Percentiles rank a stretch among this genome's conserved stretches.
These are phyloP conservation scores for Zaprionus ghesquierei DNA, from an alignment of 1,140 invertebrate species.

Conservation along the genomic window DNA sequence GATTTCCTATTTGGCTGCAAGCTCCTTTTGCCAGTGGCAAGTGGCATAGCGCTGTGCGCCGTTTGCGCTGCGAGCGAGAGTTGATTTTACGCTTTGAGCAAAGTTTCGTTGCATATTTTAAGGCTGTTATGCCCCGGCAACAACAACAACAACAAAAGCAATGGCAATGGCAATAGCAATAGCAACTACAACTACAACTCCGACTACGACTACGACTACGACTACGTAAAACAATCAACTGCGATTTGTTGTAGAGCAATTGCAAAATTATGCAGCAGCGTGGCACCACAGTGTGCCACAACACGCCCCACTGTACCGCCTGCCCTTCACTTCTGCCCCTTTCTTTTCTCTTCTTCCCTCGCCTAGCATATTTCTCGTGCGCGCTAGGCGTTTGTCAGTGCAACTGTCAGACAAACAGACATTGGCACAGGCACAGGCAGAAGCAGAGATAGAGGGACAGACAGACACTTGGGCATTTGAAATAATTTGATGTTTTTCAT, in stretches of 20 bases:
- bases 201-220: conserved; percentile 15
- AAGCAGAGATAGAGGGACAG: conserved; percentile 14
- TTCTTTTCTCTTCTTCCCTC: not conserved
- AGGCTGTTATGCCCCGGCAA: conserved; percentile 61
- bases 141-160: not conserved
- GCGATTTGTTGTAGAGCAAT: conserved; percentile 79
- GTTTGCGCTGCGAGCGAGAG: conserved; percentile 22
- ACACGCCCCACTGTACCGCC: not conserved
- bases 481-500: conserved; percentile 81
- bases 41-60: conserved; percentile 63
- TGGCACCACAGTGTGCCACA: conserved; percentile 13
- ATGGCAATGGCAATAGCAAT: too few relatives aligned
- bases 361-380: conserved; percentile 67
- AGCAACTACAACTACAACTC: conserved; percentile 7
- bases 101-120: conserved; percentile 81
- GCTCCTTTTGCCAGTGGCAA: conserved; percentile 44
- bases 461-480: conserved; percentile 70
- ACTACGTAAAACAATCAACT: conserved; percentile 76
- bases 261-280: conserved; percentile 77
- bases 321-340: not conserved
- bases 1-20: conserved; percentile 64
- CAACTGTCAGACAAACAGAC: conserved; percentile 24
- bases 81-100: conserved; percentile 81
- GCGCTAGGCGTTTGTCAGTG: conserved; percentile 62
- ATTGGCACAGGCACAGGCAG: not conserved